A percentile compares a stretch with the other conserved stretches of the same genome.
Evolutionary conservation across 1,140 invertebrate species (phyloP).

Genomic region (Coptotermes formosanus): DNA sequence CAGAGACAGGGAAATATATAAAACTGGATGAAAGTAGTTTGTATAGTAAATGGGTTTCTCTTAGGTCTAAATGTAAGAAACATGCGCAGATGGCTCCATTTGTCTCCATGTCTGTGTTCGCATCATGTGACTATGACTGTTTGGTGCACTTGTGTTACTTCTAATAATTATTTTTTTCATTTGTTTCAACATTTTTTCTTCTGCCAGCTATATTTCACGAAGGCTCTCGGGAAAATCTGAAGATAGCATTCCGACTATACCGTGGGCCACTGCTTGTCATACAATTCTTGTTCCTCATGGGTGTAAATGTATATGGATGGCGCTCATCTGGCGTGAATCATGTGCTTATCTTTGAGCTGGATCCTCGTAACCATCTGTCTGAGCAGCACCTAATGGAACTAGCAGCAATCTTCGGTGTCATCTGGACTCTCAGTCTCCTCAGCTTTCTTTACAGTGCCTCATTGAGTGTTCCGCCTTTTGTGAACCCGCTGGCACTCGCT

Average conservation of each 20-base stretch:
- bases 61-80: no score
- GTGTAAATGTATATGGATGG: slow-evolving; percentile 89
- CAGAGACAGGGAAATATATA: no score
- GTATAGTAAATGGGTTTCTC: no score
- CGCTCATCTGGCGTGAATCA: slow-evolving; percentile 87
- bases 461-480: slow-evolving; percentile 74
- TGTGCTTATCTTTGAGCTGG: slow-evolving; percentile 90
- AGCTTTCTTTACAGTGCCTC: slow-evolving; percentile 67
- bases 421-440: slow-evolving; percentile 74
- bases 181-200: neutral
- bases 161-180: no score
- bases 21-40: no score
- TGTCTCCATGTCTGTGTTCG: no score
- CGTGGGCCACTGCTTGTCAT: slow-evolving; percentile 80
- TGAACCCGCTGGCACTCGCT: slow-evolving; percentile 72
- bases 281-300: slow-evolving; percentile 81
- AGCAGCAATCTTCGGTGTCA: slow-evolving; percentile 77
- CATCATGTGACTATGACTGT: no score
- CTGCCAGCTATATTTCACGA: slow-evolving; percentile 50
- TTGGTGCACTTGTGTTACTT: neutral
- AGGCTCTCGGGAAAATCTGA: slow-evolving; percentile 49
- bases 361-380: slow-evolving; percentile 83
- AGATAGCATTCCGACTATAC: slow-evolving; percentile 67
- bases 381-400: slow-evolving; percentile 88
- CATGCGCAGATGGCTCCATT: no score